Base-by-base conservation (phyloP, 2,113 vertebrate genomes). In the Gymnocephalus cernua region DNA sequence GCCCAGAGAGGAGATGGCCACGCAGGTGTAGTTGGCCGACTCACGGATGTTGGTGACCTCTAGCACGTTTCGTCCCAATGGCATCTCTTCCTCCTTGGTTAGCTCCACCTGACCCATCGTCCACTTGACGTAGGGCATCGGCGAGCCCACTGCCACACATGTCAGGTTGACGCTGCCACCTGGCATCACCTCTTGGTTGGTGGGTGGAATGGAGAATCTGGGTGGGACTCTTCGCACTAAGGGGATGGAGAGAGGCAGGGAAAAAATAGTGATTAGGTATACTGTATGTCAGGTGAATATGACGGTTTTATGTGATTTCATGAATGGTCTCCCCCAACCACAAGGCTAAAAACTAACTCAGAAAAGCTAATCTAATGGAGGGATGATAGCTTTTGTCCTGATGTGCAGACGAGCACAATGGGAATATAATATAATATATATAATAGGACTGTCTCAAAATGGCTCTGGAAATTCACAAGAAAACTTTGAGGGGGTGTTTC, bases 101-200 rank as follows among this genome's bases (percentile, higher is more conserved):
- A 99, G 94, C 11, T 99, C 97, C 83, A 95, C 93, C 5, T 86
- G 85, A 14, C 97, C 97, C 89, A 93, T 93, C 92, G 95, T 97
- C 98, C 98, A 99, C 92, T 99, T 99, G 74, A 99, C 97, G 0
- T 97, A 99, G 68, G 98, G 98, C 98, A 99, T 99, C 0, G 98
- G 98, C 0, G 98, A 97, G 2, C 98, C 98, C 86, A 99, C 97
- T 0, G 98, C 98, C 61, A 99, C 98, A 0, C 98, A 99, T 0
- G 98, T 99, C 86, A 99, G 94, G 91, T 99, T 99, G 89, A 99
- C 96, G 0, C 96, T 99, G 91, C 98, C 98, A 1, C 98, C 97
- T 0, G 98, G 97, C 97, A 99, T 99, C 94, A 99, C 97, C 94
- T 99, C 97, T 10, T 98, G 96, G 94, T 96, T 97, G 92, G 95